Evolutionary conservation across 2,113 vertebrate genomes (phyloP), one percentile per base, ranked within the genome.

Genomic region (Otis tarda): DNA sequence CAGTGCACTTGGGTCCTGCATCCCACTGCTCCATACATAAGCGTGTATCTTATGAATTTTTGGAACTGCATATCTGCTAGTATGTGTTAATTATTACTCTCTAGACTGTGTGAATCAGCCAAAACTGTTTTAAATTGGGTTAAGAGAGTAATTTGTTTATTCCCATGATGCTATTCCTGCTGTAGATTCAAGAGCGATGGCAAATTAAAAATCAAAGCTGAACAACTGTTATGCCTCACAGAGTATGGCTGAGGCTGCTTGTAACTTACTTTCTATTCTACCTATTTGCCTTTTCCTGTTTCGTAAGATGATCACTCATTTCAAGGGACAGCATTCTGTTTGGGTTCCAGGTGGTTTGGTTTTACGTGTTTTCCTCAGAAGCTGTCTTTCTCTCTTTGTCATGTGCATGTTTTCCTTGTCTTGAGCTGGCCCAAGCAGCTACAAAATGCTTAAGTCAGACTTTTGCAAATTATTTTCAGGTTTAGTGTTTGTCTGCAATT

Each of bases 61-160:
- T 70, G 83, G 50, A 86, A n/a, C 52, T 27, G 41, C 4, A 2
- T 56, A 60, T 43, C 49, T 85, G 41, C 35, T 92, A 37, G 13
- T 61, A 23, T 22, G 14, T 71, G 33, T 65, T 76, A 74, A 79
- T 43, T 33, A 33, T 17, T 91, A 64, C 47, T 65, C 50, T 63
- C 11, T 12, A 47, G 61, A 41, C 6, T 43, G 14, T 2, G 4
- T 77, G 28, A 78, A 61, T 68, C 64, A 73, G 39, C 18, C n/a
- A 37, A 83, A 96, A 76, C 39, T 18, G 21, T 67, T 96, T 81
- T 61, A 95, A 90, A 81, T 53, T 41, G 35, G 12, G 20, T 82
- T 80, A 77, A 33, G 83, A 90, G 19, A 67, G n/a, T 75, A 56
- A 93, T 92, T 93, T 88, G 33, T 63, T 89, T 92, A 81, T 77